Base-by-base conservation (phyloP, 2,113 vertebrate species). In the Phylloscopus trochilus region DNA sequence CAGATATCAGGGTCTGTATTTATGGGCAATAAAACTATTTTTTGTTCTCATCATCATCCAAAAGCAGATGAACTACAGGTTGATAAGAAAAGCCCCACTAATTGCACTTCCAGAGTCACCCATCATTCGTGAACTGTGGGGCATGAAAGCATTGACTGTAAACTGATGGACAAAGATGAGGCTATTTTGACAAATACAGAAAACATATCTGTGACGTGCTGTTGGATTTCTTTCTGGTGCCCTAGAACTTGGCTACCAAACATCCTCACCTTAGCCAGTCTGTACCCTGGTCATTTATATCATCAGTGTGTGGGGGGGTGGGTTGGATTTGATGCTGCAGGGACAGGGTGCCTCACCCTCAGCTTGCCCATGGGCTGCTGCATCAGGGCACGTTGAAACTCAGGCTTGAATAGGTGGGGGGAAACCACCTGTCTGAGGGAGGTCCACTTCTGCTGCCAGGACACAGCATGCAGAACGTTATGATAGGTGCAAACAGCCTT, bases 281-380 rank as follows among this genome's bases (percentile, higher is more conserved):
- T 68, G 24, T 47, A 33, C 20, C 13, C 43, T 18, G 33, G 26
- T 13, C 27, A 10, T 73, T 84, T 33, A 49, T 5, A 21, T 35
- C 46, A 16, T 35, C 47, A 9, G 3, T 16, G 23, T 39, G 41
- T 39, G 41, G 41, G 41, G 14, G 0, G 0, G 5, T 4, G 9
- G 8, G 0, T 3, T 63, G 27, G 3, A 13, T 39, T n/a, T 20
- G 22, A 19, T 31, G 13, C 10, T 74, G 35, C 35, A 43, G 22
- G 11, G 11, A 26, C 1, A 0, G 11, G 14, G 11, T 0, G 2
- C 8, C 6, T 53, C 4, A 0, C n/a, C 63, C 39, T 44, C 0
- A 0, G 4, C 73, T 66, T 79, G 23, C 22, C 74, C 23, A 3
- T 20, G 67, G 31, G 9, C 18, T 35, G 21, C 21, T 68, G 37